Evolutionary conservation across 2,113 vertebrate species (phyloP), one percentile per base, ranked within the genome.

Genomic region (Datnioides undecimradiatus): DNA sequence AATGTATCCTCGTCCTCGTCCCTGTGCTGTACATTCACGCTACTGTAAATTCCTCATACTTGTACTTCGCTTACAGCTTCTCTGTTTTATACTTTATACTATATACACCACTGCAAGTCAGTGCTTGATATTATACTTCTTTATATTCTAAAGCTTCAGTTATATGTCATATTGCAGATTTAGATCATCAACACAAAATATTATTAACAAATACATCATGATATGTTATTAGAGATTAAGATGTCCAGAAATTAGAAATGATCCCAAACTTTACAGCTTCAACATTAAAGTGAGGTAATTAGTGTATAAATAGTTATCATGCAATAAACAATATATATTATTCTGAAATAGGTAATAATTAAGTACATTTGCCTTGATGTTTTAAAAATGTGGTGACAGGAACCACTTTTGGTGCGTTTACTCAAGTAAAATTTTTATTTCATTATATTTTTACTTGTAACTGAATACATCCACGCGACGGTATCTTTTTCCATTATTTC

Each of bases 1-100:
- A 76, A 79, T 41, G 34, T 41, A 40, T 64, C 48, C 77, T 67
- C 69, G 65, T 68, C 52, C 5, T 59, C 38, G n/a, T 17, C n/a
- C 52, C 10, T 48, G 63, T 73, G 51, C 21, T 41, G 29, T 55
- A 54, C 23, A 55, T 69, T 73, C 40, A 73, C 41, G 1, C 21
- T 48, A 21, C 45, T 21, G 17, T 4, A 2, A 1, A 23, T 25
- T 25, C 4, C 48, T 12, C 21, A 49, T 43, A 49, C 45, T 29
- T 48, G 21, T 41, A 10, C 8, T 64, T 8, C 31, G 21, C 5
- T 6, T 19, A n/a, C 17, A 19, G 8, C 3, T 33, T 41, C 41
- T 73, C 12, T 8, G 23, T 31, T 62, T 27, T 5, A 45, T 49
- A 49, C 31, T 8, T 49, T 43, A 70, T n/a, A 12, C 19, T 41